Evolutionary conservation across 2,797 vertebrate species (phyloP), one percentile per base, ranked within the genome.

Genomic region (Coregonus sp.): DNA sequence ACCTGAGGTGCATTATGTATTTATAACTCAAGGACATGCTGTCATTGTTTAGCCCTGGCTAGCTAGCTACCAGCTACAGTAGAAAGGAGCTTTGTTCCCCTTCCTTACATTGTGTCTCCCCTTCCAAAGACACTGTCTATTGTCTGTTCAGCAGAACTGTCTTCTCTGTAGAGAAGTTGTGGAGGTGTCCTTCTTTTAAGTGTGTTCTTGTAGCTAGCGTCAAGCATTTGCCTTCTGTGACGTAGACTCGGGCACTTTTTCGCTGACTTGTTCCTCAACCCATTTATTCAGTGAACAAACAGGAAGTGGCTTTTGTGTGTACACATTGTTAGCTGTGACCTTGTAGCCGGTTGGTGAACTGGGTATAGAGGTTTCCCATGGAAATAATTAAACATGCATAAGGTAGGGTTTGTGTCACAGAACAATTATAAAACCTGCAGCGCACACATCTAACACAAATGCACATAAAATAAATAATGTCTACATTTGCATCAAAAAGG

Each of bases 1-100:
- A 93, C 92, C 90, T 93, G 89, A 92, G 86, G 89, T 88, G 86
- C 87, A 94, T 95, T 93, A 95, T 93, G 94, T 90, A 95, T 95
- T 95, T 93, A 95, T 94, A 92, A 92, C 91, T 92, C 93, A 95
- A 95, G 93, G 95, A 93, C 94, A 93, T 87, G 89, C 92, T 94
- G 93, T 93, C 91, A 93, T 94, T 94, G 93, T 94, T 93, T 91
- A 85, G 91, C 86, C 82, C 85, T 78, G 79, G 82, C 82, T 77
- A 83, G 82, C 75, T 85, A 87, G 89, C 85, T 90, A 88, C 75
- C 86, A 89, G 90, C 85, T 90, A 88, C 81, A 82, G 76, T n/a
- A 59, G 83, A 87, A 86, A 85, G 81, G 89, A 59, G 81, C 84
- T 90, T 90, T 87, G 89, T 90, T 83, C 80, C 82, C 71, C 9